Conservation (phyloP, 2,797 vertebrate genomes). For the Cottoperca gobio region DNA sequence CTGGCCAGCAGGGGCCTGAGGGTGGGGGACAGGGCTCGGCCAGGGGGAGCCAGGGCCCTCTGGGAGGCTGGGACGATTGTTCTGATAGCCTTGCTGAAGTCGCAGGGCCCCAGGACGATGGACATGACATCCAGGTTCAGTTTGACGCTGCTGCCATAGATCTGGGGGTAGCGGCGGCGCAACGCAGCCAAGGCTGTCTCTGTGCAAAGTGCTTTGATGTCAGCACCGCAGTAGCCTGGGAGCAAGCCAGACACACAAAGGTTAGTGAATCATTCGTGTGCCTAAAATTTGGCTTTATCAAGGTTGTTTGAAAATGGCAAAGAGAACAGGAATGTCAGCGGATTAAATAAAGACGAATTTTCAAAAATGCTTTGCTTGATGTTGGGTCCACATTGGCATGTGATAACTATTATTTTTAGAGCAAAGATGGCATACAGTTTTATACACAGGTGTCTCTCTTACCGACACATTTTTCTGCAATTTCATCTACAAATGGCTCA, state of each 20-base stretch:
- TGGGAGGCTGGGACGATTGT: constrained; percentile 97
- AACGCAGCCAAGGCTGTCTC: constrained; percentile 96
- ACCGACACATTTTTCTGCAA: constrained; percentile 99
- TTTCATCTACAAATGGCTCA: constrained; percentile 94
- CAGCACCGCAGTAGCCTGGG: constrained; percentile 97
- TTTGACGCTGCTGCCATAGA: constrained; percentile 96
- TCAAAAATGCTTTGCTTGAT: background rate
- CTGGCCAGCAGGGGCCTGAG: constrained; percentile 92
- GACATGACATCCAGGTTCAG: constrained; percentile 94
- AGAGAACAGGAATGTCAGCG: background rate
- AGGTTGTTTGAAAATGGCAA: constrained; percentile 5
- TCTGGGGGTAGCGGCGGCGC: constrained; percentile 97
- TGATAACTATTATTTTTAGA: background rate
- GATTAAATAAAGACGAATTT: background rate
- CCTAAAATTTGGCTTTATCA: background rate
- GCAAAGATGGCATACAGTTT: background rate
- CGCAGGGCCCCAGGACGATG: constrained; percentile 92
- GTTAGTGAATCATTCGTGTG: constrained; percentile 2
- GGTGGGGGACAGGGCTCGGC: constrained; percentile 90
- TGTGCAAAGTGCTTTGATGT: constrained; percentile 99
- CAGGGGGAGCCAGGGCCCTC: constrained; percentile 92
- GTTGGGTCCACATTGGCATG: background rate
- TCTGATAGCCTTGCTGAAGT: constrained; percentile 95
- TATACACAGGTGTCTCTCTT: constrained; percentile 69
- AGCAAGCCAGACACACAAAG: background rate